Evolutionary conservation across 1,140 invertebrate genomes (phyloP).

Genomic region (Drosophila ironensis): DNA sequence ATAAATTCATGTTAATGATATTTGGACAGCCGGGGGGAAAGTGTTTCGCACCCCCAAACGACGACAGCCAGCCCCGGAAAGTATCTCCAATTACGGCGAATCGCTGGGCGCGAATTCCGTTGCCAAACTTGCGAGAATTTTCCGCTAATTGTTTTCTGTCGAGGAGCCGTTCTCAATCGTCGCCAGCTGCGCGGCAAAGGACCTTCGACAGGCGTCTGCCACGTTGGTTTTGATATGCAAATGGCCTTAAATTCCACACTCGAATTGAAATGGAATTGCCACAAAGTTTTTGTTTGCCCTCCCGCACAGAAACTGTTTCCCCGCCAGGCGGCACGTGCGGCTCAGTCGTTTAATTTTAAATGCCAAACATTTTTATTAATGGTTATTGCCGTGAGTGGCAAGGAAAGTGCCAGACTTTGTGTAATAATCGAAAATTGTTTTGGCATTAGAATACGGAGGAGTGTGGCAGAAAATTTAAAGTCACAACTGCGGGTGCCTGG

Average conservation of each 20-base stretch:
- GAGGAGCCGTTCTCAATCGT: conserved; percentile 22
- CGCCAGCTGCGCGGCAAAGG: conserved; percentile 57
- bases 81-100: conserved; percentile 73
- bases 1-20: conserved; percentile 80
- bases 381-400: conserved; percentile 72
- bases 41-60: neutral
- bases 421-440: conserved; percentile 76
- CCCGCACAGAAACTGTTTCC: neutral
- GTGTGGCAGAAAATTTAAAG: conserved; percentile 16
- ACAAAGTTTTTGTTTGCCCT: conserved; percentile 58
- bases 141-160: conserved; percentile 71
- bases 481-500: neutral
- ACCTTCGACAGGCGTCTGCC: conserved; percentile 17
- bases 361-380: conserved; percentile 78
- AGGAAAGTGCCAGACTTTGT: conserved; percentile 18
- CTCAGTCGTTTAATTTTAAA: conserved; percentile 75
- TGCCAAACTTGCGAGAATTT: conserved; percentile 60
- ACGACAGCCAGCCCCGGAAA: conserved; percentile 23
- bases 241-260: conserved; percentile 73
- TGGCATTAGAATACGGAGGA: conserved; percentile 24
- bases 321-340: conserved; percentile 42
- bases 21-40: conserved; percentile 34
- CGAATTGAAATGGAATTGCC: conserved; percentile 73
- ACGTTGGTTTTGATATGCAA: conserved; percentile 78
- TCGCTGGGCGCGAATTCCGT: conserved; percentile 45